Evolutionary conservation across 2,888 invertebrate species (phyloP), one percentile per base, ranked within the genome.

Genomic region (Slavum lentiscoides): DNA sequence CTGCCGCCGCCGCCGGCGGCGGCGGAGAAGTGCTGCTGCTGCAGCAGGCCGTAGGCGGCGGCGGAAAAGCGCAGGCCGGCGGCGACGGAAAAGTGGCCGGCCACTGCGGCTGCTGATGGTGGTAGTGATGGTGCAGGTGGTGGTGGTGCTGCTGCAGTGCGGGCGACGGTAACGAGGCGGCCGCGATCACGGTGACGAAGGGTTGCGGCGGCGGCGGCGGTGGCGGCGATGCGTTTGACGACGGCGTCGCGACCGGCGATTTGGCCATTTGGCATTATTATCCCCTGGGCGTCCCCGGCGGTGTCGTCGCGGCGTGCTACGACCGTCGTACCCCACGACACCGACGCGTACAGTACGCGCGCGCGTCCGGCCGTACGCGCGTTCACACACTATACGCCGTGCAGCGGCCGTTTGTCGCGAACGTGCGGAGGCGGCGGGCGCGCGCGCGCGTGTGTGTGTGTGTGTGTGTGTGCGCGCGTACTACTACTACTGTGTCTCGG

Each of bases 191-290:
- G 70, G 58, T 8, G 70, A 37, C 15, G 64, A 19, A 62, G 53
- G 74, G 53, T 11, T 1, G 30, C 4, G 30, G 30, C 30, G 66
- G 23, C 21, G 30, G 30, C 4, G 30, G 30, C 30, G 66, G 23
- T 21, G 67, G 64, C 70, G 61, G 64, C 70, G 77, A 49, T 66
- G 64, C 55, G 55, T 49, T 72, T 19, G 72, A 64, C 80, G 80
- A 39, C 72, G 80, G 80, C 72, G 80, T 55, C 80, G 70, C 70
- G 21, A 55, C 70, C 80, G 80, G 72, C 80, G 80, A 80, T 80
- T 80, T 80, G 80, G 80, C 80, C 80, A 80, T 80, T 72, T 80
- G 80, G 80, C 80, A 80, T 80, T 70, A 70, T 80, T 80, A 43
- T 49, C 11, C 11, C 11, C 15, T 49, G 49, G 11, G 49, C 49